These are phyloP conservation scores for Terrapene triunguis DNA, from an alignment of 2,113 vertebrate genomes.

Conservation along the genomic window DNA sequence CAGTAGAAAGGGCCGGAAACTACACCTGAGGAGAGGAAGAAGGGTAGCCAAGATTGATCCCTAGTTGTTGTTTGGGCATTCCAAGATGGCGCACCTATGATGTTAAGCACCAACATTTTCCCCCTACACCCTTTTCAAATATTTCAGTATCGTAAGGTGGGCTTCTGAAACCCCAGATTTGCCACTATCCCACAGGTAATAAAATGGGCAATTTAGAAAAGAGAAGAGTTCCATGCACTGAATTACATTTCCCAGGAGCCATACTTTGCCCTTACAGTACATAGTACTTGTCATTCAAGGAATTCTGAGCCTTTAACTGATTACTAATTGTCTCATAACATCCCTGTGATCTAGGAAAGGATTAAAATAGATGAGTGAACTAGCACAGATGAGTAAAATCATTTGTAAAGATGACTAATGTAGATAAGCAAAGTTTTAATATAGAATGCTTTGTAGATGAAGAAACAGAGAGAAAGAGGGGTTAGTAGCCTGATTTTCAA, in stretches of 20 bases:
- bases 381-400: slow-evolving; percentile 51
- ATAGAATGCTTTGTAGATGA: neutral
- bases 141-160: rapidly evolving
- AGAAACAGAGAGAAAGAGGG: slow-evolving; percentile 39
- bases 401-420: slow-evolving; percentile 70
- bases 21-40: too few species aligned
- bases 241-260: neutral
- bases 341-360: slow-evolving; percentile 53
- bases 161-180: neutral
- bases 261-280: slow-evolving; percentile 15
- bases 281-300: slow-evolving; percentile 48
- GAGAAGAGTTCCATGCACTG: neutral
- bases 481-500: slow-evolving; percentile 25
- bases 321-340: slow-evolving; percentile 46
- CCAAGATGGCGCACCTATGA: too few species aligned
- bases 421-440: slow-evolving; percentile 53
- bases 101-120: too few species aligned
- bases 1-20: too few species aligned
- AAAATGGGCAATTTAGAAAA: neutral
- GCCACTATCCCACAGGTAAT: neutral
- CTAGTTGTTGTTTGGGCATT: too few species aligned
- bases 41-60: too few species aligned
- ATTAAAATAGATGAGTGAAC: slow-evolving; percentile 58
- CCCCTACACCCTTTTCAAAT: neutral
- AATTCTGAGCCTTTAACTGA: neutral